Evolutionary conservation across 2,113 vertebrate species (phyloP).

Genomic region (Meleagris gallopavo): DNA sequence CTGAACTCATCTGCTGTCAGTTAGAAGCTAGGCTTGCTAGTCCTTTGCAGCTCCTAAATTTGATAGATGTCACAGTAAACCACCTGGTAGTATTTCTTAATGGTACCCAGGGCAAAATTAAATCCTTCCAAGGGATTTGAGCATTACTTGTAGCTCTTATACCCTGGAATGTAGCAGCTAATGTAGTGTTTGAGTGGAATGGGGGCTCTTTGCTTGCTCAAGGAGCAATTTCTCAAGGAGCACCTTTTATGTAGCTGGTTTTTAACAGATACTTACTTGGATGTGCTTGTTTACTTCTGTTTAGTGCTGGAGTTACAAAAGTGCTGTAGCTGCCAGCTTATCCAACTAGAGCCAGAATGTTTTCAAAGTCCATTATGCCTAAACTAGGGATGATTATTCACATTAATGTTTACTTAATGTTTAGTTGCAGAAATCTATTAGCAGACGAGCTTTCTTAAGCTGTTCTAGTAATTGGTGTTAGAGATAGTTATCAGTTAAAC

Average conservation of each 20-base stretch:
- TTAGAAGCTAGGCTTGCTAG: constrained; percentile 55
- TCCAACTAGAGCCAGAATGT: background rate
- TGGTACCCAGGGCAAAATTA: constrained; percentile 21
- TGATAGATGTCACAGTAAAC: constrained; percentile 58
- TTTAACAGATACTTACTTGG: background rate
- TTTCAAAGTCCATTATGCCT: constrained; percentile 35
- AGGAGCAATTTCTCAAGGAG: background rate
- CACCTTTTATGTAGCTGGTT: background rate
- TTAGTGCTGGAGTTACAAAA: background rate
- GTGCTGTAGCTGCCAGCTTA: constrained; percentile 1
- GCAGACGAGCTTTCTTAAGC: background rate
- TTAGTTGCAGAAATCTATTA: background rate
- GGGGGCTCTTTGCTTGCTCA: background rate
- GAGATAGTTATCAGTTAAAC: background rate
- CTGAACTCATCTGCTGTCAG: constrained; percentile 42
- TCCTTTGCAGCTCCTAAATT: constrained; percentile 59
- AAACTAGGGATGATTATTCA: constrained; percentile 46
- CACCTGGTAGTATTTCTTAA: constrained; percentile 26
- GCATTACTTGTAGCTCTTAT: background rate
- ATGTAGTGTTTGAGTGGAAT: background rate
- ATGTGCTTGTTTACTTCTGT: background rate
- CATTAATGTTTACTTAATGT: background rate
- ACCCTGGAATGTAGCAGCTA: background rate
- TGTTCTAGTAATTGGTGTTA: background rate
- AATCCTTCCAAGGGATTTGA: constrained; percentile 38